Percentiles rank a stretch among this genome's conserved stretches.
phyloP scores from a whole-genome alignment of 2,888 invertebrate genomes.

The Drosophila greeni region DNA sequence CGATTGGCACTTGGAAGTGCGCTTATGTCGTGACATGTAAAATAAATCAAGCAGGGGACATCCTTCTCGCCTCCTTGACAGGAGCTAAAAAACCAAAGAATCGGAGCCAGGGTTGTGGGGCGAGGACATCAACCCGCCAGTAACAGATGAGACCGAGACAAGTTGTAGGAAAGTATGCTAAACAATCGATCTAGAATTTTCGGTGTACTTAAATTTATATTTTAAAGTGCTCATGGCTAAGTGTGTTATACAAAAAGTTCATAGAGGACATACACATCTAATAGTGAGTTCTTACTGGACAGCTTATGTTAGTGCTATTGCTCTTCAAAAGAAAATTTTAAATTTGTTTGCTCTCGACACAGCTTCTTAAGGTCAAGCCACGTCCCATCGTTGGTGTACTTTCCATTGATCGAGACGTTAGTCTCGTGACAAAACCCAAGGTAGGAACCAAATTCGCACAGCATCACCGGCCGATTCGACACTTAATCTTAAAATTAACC shows the following conservation, averaged over 20 bases:
- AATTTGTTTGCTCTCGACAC: no score
- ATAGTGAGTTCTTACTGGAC: background rate
- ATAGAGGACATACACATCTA: no score
- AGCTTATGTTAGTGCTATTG: no score
- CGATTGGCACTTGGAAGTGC: constrained; percentile 61
- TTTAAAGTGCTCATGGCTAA: background rate
- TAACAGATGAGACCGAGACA: constrained; percentile 22
- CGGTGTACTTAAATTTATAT: background rate
- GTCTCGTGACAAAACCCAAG: no score
- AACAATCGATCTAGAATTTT: background rate
- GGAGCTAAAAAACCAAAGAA: constrained; percentile 41
- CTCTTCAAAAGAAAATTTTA: no score
- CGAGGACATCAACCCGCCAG: background rate
- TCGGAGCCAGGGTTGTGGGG: constrained; percentile 21
- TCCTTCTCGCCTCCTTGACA: constrained; percentile 24
- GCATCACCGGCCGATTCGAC: no score
- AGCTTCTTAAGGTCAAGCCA: no score
- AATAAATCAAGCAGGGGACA: constrained; percentile 66
- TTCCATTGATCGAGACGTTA: no score
- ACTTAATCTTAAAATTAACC: no score
- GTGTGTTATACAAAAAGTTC: no score
- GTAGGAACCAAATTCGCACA: no score
- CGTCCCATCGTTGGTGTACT: no score
- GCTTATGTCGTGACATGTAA: constrained; percentile 72
- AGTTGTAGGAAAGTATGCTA: background rate